phyloP scores from a whole-genome alignment of 64 coral and sea anemone species.

The Montipora capricornis region DNA sequence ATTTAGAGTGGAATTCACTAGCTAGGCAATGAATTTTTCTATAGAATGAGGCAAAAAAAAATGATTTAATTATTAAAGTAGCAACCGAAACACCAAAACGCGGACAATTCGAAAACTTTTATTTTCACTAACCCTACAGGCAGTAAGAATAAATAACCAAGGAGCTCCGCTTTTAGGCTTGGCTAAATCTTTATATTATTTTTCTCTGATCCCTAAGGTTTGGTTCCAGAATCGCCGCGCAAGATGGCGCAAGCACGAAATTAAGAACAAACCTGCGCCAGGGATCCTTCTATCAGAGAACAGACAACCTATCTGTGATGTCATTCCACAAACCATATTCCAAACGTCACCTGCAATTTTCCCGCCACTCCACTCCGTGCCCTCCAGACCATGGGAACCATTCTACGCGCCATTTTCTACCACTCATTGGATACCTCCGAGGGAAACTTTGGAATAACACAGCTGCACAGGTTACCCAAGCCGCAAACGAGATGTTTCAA shows the following conservation, averaged over 20 bases:
- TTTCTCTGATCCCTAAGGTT: slow-evolving; percentile 39
- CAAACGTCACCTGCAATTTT: not conserved
- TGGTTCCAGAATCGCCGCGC: slow-evolving; percentile 85
- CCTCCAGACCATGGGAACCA: not conserved
- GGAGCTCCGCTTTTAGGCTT: too few species aligned
- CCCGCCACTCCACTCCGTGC: not conserved
- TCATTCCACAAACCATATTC: not conserved
- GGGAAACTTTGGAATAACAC: too few species aligned
- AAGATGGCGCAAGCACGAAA: slow-evolving; percentile 69
- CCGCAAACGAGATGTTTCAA: too few species aligned
- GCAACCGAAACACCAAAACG: too few species aligned
- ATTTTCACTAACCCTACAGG: too few species aligned
- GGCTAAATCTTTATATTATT: not conserved
- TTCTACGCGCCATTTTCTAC: slow-evolving; percentile 10
- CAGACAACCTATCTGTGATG: not conserved
- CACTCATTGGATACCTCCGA: not conserved
- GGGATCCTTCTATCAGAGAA: not conserved
- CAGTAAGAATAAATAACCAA: too few species aligned
- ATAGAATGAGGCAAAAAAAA: too few species aligned
- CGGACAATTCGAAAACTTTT: too few species aligned
- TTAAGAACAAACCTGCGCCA: slow-evolving; percentile 71
- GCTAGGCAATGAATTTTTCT: too few species aligned
- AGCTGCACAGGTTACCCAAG: too few species aligned
- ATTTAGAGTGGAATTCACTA: too few species aligned
- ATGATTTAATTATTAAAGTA: too few species aligned